phyloP scores from a whole-genome alignment of 2,888 invertebrate species.

The Pegoplata infirma region DNA sequence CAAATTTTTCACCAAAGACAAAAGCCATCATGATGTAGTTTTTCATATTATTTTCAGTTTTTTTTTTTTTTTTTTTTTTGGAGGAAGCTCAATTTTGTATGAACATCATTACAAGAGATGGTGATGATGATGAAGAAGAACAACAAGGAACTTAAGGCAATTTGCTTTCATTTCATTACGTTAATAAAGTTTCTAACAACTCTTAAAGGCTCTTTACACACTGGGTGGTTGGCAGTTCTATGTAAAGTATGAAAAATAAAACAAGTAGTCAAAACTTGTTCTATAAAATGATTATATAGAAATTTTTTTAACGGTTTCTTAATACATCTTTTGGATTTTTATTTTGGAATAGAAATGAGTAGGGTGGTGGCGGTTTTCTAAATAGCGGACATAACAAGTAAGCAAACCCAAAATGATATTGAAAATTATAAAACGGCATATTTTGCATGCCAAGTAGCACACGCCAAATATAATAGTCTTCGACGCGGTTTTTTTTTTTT shows the following conservation, averaged over 20 bases:
- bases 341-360: not conserved
- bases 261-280: not conserved
- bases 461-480: constrained; percentile 8
- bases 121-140: not conserved
- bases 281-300: not conserved
- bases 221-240: not conserved
- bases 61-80: not conserved
- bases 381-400: not conserved
- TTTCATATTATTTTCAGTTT: not conserved
- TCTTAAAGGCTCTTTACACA: not conserved
- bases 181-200: constrained; percentile 52
- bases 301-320: not conserved
- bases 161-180: constrained; percentile 48
- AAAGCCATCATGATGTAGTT: constrained; percentile 9
- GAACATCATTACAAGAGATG: not conserved
- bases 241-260: too few relatives aligned
- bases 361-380: not conserved
- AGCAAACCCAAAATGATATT: constrained; percentile 13
- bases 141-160: constrained; percentile 47
- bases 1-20: constrained; percentile 21
- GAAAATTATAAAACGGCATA: constrained; percentile 46
- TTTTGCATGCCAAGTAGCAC: constrained; percentile 47
- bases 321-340: not conserved
- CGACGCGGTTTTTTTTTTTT: too few relatives aligned
- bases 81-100: not conserved